Evolutionary conservation across 2,113 vertebrate species (phyloP).

Genomic region (Coturnix japonica): DNA sequence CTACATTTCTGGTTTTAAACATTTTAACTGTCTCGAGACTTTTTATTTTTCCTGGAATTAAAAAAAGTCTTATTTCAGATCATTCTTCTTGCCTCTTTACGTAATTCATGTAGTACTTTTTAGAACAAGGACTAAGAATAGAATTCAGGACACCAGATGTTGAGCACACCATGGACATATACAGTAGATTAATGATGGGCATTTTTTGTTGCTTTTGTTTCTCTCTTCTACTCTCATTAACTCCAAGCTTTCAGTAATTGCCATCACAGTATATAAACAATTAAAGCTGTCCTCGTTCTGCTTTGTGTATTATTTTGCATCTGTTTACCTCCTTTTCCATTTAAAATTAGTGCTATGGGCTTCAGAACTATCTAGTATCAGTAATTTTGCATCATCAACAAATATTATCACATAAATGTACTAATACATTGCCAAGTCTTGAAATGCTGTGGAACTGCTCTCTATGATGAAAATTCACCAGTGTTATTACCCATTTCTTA

Average conservation of each 20-base stretch:
- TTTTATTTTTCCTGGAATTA: background rate
- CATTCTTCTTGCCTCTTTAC: background rate
- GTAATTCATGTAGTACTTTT: background rate
- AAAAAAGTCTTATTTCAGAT: background rate
- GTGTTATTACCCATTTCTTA: background rate
- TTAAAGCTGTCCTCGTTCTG: background rate
- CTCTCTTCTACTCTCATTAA: background rate
- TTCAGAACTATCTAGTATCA: background rate
- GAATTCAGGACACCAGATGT: background rate
- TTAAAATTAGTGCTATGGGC: background rate
- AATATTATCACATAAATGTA: background rate
- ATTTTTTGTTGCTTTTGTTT: background rate
- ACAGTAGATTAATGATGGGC: background rate
- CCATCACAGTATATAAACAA: background rate
- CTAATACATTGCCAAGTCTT: background rate
- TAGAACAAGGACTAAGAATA: background rate
- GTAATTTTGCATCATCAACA: background rate
- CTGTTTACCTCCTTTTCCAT: background rate
- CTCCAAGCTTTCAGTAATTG: background rate
- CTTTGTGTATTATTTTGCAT: background rate
- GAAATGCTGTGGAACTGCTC: background rate
- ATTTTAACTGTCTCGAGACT: background rate
- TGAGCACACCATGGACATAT: background rate
- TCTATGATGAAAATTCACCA: background rate
- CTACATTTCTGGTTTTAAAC: background rate